Conservation (phyloP, 1,140 invertebrate genomes). For the Listronotus bonariensis region DNA sequence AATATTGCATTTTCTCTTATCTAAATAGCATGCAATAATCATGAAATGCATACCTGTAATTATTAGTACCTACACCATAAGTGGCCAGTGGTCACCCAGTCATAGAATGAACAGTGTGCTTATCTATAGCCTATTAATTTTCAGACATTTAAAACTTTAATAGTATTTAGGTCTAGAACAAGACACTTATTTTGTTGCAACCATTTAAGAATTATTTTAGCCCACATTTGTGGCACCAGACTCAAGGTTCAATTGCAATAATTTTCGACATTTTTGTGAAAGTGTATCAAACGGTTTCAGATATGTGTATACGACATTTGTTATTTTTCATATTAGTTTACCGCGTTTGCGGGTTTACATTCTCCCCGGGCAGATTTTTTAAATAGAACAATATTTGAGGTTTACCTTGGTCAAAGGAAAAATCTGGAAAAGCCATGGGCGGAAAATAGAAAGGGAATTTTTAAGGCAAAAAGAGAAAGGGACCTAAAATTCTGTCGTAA, state of each 20-base stretch:
- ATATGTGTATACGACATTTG: constrained; percentile 24
- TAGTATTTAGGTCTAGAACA: constrained; percentile 34
- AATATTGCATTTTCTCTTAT: too few relatives aligned
- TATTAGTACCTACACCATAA: too few relatives aligned
- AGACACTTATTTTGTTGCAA: constrained; percentile 23
- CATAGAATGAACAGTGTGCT: too few relatives aligned
- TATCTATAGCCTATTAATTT: constrained; percentile 22
- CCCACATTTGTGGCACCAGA: constrained; percentile 28
- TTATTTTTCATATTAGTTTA: constrained; percentile 26
- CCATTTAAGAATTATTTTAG: constrained; percentile 32
- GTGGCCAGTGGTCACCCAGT: too few relatives aligned
- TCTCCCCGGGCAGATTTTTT: constrained; percentile 6
- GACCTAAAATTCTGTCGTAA: background rate
- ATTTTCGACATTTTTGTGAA: constrained; percentile 39
- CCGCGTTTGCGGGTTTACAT: constrained; percentile 11
- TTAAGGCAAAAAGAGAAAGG: constrained; percentile 13
- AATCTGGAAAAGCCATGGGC: constrained; percentile 21
- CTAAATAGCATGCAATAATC: too few relatives aligned
- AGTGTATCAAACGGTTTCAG: constrained; percentile 33
- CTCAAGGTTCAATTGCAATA: constrained; percentile 35
- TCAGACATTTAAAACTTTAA: constrained; percentile 30
- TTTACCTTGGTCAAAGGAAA: constrained; percentile 23
- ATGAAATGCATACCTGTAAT: too few relatives aligned
- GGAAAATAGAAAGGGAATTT: constrained; percentile 25
- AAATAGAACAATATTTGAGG: constrained; percentile 12